These are phyloP conservation scores for Mystacides longicornis DNA, from an alignment of 2,888 invertebrate genomes.

Conservation along the genomic window DNA sequence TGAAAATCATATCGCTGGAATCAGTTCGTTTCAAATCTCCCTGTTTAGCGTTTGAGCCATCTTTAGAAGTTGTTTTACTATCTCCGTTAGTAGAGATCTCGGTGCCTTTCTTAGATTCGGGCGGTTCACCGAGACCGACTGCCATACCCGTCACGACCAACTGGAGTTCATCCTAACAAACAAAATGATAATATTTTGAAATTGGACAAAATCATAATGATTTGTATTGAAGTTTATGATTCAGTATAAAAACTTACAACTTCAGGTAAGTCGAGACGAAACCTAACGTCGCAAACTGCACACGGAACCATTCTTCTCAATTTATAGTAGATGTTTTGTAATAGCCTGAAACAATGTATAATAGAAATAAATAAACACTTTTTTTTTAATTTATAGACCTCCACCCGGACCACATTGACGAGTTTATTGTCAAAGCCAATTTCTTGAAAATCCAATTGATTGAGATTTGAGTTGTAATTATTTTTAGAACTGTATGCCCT, in stretches of 20 bases:
- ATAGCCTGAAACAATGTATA: constrained; percentile 36
- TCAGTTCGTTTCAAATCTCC: constrained; percentile 41
- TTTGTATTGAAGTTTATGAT: too few species aligned
- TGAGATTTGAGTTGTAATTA: too few species aligned
- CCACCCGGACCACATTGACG: too few species aligned
- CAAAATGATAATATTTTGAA: background rate
- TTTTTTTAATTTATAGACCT: too few species aligned
- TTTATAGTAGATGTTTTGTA: constrained; percentile 81
- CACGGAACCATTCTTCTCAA: constrained; percentile 81
- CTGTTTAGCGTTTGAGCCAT: constrained; percentile 24
- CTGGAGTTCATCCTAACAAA: constrained; percentile 56
- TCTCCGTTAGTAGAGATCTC: constrained; percentile 16
- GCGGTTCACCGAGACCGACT: constrained; percentile 60
- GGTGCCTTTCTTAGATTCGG: constrained; percentile 27
- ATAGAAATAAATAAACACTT: too few species aligned
- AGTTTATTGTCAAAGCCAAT: too few species aligned
- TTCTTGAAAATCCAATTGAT: too few species aligned
- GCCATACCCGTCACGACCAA: constrained; percentile 71
- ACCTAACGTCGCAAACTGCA: constrained; percentile 72
- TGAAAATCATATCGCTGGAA: constrained; percentile 73
- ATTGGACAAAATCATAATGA: too few species aligned
- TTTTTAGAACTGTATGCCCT: too few species aligned
- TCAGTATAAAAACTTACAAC: constrained; percentile 44
- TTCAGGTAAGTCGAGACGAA: constrained; percentile 81
- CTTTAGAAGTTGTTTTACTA: constrained; percentile 24